These are phyloP conservation scores for Sciaenops ocellatus DNA, from an alignment of 2,797 vertebrate species.

Conservation along the genomic window DNA sequence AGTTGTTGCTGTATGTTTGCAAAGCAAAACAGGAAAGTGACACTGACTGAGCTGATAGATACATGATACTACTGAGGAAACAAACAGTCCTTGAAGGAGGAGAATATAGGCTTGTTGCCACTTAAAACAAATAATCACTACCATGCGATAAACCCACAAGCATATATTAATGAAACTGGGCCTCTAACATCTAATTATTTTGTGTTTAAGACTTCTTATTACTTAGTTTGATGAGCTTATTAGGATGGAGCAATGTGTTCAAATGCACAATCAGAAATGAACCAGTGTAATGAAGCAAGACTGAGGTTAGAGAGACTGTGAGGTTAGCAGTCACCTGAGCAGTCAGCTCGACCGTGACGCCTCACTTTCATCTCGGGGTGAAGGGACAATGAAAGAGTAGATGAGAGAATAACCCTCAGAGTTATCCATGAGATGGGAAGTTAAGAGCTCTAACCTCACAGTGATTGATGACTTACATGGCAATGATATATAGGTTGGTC, in stretches of 20 bases:
- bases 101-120: not conserved
- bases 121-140: not conserved
- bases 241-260: constrained; percentile 24
- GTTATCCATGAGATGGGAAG: constrained; percentile 58
- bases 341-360: constrained; percentile 48
- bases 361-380: constrained; percentile 42
- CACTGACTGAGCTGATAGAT: constrained; percentile 37
- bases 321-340: constrained; percentile 46
- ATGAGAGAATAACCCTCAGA: constrained; percentile 56
- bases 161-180: not conserved
- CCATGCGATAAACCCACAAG: not conserved
- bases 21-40: constrained; percentile 48
- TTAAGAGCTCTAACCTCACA: constrained; percentile 53
- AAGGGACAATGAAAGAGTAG: constrained; percentile 42
- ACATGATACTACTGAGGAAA: constrained; percentile 33
- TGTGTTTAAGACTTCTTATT: constrained; percentile 15
- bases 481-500: constrained; percentile 75
- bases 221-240: constrained; percentile 23
- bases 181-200: not conserved
- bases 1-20: constrained; percentile 9
- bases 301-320: constrained; percentile 36
- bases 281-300: constrained; percentile 50
- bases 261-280: constrained; percentile 54
- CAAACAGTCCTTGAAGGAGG: constrained; percentile 33
- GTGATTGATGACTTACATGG: constrained; percentile 81